A percentile compares a stretch with the other conserved stretches of the same genome.
Evolutionary conservation across 2,888 invertebrate species (phyloP).

Genomic region (Melikaiella ostensackeni): DNA sequence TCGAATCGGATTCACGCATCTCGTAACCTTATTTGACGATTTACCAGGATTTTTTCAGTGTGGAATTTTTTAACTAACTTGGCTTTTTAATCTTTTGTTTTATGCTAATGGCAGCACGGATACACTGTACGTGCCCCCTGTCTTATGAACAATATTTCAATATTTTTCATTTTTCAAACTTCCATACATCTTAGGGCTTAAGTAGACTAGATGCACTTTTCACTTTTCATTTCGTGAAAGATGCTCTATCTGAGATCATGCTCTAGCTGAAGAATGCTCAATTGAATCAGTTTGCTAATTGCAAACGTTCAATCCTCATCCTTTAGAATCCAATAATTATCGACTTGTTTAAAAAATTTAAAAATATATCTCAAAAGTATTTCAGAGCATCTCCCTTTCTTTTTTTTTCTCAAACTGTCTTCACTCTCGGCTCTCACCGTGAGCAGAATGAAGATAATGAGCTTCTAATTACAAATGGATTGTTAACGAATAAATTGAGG

Average conservation of each 20-base stretch:
- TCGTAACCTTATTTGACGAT: too few species aligned
- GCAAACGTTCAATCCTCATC: slow-evolving; percentile 28
- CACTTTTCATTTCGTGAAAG: slow-evolving; percentile 29
- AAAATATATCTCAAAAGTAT: slow-evolving; percentile 27
- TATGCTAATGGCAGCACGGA: slow-evolving; percentile 72
- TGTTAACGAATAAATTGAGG: not conserved
- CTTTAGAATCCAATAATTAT: slow-evolving; percentile 20
- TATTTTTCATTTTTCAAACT: slow-evolving; percentile 5
- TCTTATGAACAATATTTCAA: slow-evolving; percentile 28
- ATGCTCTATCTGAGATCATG: slow-evolving; percentile 40
- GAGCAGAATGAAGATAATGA: slow-evolving; percentile 15
- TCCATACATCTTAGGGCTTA: slow-evolving; percentile 24
- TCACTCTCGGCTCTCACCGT: not conserved
- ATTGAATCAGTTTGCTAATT: slow-evolving; percentile 11
- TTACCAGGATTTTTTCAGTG: too few species aligned
- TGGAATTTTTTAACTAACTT: slow-evolving; percentile 59
- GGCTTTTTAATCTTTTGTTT: slow-evolving; percentile 67
- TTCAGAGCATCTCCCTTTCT: slow-evolving; percentile 27
- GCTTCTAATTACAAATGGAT: slow-evolving; percentile 18
- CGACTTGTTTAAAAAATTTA: slow-evolving; percentile 30
- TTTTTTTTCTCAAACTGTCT: slow-evolving; percentile 1
- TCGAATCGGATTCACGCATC: too few species aligned
- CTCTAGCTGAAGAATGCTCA: slow-evolving; percentile 38
- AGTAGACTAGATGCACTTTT: slow-evolving; percentile 31
- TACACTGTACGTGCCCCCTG: slow-evolving; percentile 57